These are phyloP conservation scores for Psophia crepitans DNA, from an alignment of 2,113 vertebrate species.

Conservation along the genomic window DNA sequence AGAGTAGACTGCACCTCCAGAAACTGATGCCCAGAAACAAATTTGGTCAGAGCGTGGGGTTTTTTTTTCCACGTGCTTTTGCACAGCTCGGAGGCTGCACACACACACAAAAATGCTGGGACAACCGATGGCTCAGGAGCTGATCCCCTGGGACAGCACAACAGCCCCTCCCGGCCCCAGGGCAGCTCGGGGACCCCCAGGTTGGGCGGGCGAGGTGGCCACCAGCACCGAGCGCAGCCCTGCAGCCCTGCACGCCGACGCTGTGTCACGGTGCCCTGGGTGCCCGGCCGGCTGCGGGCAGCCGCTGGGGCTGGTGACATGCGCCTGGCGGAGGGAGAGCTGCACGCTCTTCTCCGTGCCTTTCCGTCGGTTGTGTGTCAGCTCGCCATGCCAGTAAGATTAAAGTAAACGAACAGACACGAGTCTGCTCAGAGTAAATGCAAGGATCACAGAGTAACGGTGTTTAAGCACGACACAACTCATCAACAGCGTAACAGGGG, in stretches of 20 bases:
- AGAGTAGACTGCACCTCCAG: background rate
- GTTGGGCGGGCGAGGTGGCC: background rate
- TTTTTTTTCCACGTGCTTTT: fast-evolving
- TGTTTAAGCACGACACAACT: background rate
- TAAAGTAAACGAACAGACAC: fast-evolving
- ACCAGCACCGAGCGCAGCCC: fast-evolving
- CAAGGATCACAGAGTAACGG: background rate
- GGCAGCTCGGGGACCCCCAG: background rate
- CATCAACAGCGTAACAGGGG: background rate
- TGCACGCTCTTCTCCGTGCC: fast-evolving
- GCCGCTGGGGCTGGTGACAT: fast-evolving
- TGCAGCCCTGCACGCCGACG: fast-evolving
- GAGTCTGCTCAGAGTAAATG: background rate
- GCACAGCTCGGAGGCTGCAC: fast-evolving
- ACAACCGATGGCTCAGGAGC: fast-evolving
- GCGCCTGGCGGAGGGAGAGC: fast-evolving
- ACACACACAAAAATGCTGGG: fast-evolving
- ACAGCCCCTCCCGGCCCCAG: background rate
- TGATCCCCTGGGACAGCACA: fast-evolving
- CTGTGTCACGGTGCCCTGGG: fast-evolving
- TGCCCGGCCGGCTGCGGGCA: background rate
- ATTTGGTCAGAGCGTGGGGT: fast-evolving
- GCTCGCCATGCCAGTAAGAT: fast-evolving
- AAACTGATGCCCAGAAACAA: fast-evolving
- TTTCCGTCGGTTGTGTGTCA: fast-evolving